These are phyloP conservation scores for Antidorcas marsupialis DNA, from an alignment of 2,113 vertebrate genomes.

Conservation along the genomic window DNA sequence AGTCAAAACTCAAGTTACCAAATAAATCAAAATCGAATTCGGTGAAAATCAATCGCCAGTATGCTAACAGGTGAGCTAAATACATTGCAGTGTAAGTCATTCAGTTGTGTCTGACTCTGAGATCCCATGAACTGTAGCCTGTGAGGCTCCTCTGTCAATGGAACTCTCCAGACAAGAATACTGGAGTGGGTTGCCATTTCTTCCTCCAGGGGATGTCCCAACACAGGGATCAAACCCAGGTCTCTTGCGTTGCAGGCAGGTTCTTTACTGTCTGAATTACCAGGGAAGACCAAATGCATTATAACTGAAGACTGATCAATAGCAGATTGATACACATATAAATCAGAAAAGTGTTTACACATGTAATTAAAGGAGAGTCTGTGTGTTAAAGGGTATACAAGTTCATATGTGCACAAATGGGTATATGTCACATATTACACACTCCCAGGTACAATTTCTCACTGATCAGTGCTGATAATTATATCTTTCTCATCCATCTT, in stretches of 20 bases:
- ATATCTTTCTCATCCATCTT: not conserved
- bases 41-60: not conserved
- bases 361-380: not conserved
- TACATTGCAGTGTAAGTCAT: not conserved
- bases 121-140: not conserved
- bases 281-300: not conserved
- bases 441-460: not conserved
- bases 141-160: not conserved
- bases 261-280: not conserved
- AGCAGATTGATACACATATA: not conserved
- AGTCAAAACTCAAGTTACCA: slow-evolving; percentile 1
- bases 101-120: not conserved
- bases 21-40: not conserved
- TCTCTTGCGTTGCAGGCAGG: not conserved
- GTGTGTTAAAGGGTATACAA: not conserved
- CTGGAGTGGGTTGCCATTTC: not conserved
- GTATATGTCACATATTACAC: not conserved
- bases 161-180: not conserved
- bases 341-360: not conserved
- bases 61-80: not conserved
- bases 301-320: not conserved
- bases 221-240: not conserved
- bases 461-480: not conserved
- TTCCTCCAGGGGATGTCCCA: not conserved
- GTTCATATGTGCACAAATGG: not conserved